A percentile compares a stretch with the other conserved stretches of the same genome.
Evolutionary conservation across 2,113 vertebrate species (phyloP).

Genomic region (Podilymbus podiceps): DNA sequence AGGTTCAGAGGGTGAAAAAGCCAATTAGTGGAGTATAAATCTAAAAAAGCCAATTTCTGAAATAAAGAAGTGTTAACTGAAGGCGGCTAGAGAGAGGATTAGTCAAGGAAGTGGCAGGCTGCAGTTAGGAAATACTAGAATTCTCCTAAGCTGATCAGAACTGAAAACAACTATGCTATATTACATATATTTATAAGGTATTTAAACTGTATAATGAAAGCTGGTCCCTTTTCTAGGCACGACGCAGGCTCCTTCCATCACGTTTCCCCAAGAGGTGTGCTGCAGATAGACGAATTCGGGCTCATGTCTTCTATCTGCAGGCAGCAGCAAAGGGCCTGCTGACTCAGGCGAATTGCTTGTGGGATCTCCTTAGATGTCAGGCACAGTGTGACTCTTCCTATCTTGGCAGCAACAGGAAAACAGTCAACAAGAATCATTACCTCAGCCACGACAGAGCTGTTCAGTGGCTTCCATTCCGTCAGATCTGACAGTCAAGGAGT

Average conservation of each 20-base stretch:
- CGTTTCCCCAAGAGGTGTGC: not conserved
- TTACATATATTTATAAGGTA: not conserved
- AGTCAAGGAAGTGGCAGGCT: not conserved
- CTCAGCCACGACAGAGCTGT: not conserved
- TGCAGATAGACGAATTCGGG: not conserved
- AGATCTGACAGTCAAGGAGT: not conserved
- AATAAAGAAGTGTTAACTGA: conserved; percentile 21
- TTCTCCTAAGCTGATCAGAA: not conserved
- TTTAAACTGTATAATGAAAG: not conserved
- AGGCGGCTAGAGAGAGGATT: conserved; percentile 3
- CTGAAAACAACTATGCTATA: not conserved
- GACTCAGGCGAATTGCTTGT: not conserved
- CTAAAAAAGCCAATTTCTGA: conserved; percentile 46
- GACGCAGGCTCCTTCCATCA: not conserved
- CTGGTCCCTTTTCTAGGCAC: not conserved
- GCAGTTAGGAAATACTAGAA: not conserved
- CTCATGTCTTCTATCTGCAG: not conserved
- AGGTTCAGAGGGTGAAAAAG: conserved; percentile 41
- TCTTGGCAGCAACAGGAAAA: conserved; percentile 9
- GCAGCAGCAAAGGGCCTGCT: conserved; percentile 29
- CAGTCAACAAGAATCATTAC: conserved; percentile 16
- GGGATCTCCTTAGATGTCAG: not conserved
- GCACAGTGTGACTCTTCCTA: not conserved
- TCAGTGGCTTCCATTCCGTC: not conserved
- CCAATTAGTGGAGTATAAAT: conserved; percentile 43